Conservation (phyloP, 2,113 vertebrate genomes). For the Cyphomyrus discorhynchus region DNA sequence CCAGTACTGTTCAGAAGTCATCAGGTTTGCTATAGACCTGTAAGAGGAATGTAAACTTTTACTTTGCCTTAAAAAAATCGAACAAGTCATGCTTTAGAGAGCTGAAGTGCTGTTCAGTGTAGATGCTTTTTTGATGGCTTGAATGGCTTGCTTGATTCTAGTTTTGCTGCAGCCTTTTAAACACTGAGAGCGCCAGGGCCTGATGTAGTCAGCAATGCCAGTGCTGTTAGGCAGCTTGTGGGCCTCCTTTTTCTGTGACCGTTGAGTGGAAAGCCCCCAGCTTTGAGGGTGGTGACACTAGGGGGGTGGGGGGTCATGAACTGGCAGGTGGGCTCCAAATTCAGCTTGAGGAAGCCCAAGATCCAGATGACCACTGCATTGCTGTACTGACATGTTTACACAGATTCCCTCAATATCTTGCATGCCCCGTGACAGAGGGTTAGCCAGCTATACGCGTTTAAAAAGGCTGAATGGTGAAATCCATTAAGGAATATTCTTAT, state of each 20-base stretch:
- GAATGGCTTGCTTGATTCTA: background rate
- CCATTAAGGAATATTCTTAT: background rate
- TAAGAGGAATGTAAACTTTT: background rate
- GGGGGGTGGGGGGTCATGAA: background rate
- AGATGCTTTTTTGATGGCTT: background rate
- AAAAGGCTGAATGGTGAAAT: background rate
- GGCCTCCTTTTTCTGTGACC: background rate
- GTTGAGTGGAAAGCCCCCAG: background rate
- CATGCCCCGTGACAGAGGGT: background rate
- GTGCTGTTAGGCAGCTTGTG: background rate
- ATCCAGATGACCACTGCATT: background rate
- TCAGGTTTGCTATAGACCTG: background rate
- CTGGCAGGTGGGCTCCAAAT: conserved; percentile 4
- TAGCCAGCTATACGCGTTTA: background rate
- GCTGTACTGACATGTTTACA: background rate
- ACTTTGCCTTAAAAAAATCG: background rate
- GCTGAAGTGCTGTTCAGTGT: background rate
- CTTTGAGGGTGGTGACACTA: background rate
- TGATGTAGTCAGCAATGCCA: background rate
- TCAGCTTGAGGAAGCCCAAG: background rate
- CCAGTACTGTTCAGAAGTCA: background rate
- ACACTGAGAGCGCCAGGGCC: background rate
- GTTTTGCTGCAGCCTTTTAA: background rate
- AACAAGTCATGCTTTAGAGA: background rate
- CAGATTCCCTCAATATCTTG: background rate